Evolutionary conservation across 1,140 invertebrate species (phyloP).

Genomic region (Drosophila tani): DNA sequence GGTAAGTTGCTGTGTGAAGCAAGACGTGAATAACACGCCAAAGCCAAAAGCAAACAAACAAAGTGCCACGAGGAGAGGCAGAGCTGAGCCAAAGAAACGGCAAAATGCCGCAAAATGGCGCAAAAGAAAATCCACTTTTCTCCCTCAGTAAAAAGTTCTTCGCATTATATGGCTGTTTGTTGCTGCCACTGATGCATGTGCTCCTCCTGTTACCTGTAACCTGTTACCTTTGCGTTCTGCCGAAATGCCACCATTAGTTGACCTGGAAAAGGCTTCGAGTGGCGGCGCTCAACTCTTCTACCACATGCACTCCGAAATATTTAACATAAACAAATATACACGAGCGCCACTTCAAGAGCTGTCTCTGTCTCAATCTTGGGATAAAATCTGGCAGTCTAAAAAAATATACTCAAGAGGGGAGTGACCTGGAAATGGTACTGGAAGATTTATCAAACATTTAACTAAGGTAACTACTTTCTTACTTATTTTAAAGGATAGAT

Average conservation of each 20-base stretch:
- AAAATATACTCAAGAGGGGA: not conserved
- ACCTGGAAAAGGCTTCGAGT: constrained; percentile 68
- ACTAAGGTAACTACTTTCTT: too few species aligned
- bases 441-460: not conserved
- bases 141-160: constrained; percentile 63
- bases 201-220: constrained; percentile 11
- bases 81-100: constrained; percentile 66
- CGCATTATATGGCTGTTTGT: constrained; percentile 47
- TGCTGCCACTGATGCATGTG: constrained; percentile 42
- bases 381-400: not conserved
- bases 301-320: constrained; percentile 69
- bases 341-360: constrained; percentile 57
- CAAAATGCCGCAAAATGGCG: constrained; percentile 74
- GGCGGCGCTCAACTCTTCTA: constrained; percentile 37
- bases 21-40: constrained; percentile 75
- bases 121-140: constrained; percentile 77
- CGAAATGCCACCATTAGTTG: constrained; percentile 75
- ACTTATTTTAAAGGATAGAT: too few species aligned
- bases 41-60: constrained; percentile 47
- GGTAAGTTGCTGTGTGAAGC: constrained; percentile 63
- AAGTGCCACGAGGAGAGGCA: constrained; percentile 29
- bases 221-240: constrained; percentile 50
- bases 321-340: constrained; percentile 76
- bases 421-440: too few species aligned
- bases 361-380: constrained; percentile 4